Percentiles rank a stretch among this genome's conserved stretches.
phyloP scores from a whole-genome alignment of 2,797 vertebrate species.

The Cheirogaleus major region DNA sequence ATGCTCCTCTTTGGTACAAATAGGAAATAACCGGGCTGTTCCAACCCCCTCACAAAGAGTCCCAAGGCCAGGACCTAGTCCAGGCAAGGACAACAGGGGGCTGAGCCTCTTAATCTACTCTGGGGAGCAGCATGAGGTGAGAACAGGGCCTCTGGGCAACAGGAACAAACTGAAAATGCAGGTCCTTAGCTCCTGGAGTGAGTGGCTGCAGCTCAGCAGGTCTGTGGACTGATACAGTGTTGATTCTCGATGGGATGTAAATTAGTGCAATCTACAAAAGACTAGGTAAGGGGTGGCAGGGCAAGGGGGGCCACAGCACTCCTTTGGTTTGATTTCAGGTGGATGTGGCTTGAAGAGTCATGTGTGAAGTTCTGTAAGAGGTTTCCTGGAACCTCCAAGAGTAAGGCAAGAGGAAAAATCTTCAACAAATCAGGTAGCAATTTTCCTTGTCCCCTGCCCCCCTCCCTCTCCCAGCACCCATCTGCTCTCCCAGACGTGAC shows the following conservation, averaged over 20 bases:
- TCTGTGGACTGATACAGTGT: constrained; percentile 73
- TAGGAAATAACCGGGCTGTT: constrained; percentile 52
- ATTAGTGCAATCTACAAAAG: constrained; percentile 86
- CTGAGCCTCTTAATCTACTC: constrained; percentile 51
- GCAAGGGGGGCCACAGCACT: constrained; percentile 76
- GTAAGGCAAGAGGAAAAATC: constrained; percentile 90
- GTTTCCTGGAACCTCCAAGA: constrained; percentile 83
- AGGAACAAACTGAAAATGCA: constrained; percentile 68
- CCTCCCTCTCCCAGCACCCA: constrained; percentile 59
- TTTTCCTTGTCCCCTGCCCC: constrained; percentile 73
- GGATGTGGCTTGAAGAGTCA: constrained; percentile 79
- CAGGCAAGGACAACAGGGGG: constrained; percentile 29
- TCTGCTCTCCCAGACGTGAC: constrained; percentile 56
- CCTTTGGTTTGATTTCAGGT: constrained; percentile 89
- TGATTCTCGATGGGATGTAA: constrained; percentile 72
- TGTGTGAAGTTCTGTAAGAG: constrained; percentile 80
- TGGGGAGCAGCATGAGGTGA: constrained; percentile 56
- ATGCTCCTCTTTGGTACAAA: constrained; percentile 80
- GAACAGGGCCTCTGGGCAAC: constrained; percentile 47
- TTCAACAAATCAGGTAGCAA: constrained; percentile 80
- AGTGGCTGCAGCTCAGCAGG: constrained; percentile 80
- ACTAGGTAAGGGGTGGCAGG: constrained; percentile 68
- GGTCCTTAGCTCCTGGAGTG: constrained; percentile 59
- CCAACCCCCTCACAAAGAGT: not conserved
- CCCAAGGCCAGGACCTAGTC: not conserved